Conservation (phyloP, 2,888 invertebrate genomes). For the Rhamnusium bicolor region DNA sequence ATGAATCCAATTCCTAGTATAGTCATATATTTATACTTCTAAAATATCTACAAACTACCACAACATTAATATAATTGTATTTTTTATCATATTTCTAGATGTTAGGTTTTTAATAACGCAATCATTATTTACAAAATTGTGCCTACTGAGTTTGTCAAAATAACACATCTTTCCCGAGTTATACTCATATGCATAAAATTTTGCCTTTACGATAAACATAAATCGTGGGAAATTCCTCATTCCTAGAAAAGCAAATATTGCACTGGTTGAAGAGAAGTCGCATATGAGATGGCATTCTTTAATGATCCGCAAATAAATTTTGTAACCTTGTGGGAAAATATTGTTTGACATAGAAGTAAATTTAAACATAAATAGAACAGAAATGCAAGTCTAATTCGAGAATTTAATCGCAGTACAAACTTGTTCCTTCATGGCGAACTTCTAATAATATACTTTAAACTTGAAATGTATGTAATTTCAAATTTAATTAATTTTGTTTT, state of each 20-base stretch:
- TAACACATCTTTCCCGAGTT: not conserved
- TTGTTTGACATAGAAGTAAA: slow-evolving; percentile 13
- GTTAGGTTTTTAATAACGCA: too few relatives aligned
- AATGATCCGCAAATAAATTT: slow-evolving; percentile 13
- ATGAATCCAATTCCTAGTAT: too few relatives aligned
- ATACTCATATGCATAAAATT: too few relatives aligned
- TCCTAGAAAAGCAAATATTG: not conserved
- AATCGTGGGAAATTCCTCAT: not conserved
- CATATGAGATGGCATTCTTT: slow-evolving; percentile 5
- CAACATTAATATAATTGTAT: too few relatives aligned
- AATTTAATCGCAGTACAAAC: not conserved
- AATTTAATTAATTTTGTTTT: slow-evolving; percentile 26
- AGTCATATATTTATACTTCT: too few relatives aligned
- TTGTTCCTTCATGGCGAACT: slow-evolving; percentile 9
- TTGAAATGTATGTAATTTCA: slow-evolving; percentile 2
- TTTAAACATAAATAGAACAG: slow-evolving; percentile 17
- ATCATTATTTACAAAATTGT: not conserved
- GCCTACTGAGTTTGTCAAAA: not conserved
- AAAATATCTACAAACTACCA: too few relatives aligned
- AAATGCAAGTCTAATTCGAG: slow-evolving; percentile 9
- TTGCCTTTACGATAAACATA: not conserved
- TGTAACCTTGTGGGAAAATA: slow-evolving; percentile 13
- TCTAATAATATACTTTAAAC: slow-evolving; percentile 19
- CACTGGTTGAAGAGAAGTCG: not conserved
- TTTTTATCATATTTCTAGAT: too few relatives aligned